Conservation (phyloP, 2,888 invertebrate genomes). For the Asteroscopus sphinx region DNA sequence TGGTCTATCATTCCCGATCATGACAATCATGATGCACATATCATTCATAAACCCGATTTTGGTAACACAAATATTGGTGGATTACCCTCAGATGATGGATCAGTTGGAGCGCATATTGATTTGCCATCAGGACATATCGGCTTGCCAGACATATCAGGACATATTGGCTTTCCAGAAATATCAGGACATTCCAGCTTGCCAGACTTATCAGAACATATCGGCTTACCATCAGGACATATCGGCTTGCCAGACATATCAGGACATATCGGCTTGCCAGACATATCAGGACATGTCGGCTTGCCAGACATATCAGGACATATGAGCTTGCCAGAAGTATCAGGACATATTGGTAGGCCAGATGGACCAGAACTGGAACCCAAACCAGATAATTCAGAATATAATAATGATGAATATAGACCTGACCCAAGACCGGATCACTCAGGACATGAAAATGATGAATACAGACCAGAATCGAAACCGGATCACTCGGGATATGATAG, state of each 20-base stretch:
- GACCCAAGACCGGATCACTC: neutral
- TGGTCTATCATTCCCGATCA: slow-evolving; percentile 2
- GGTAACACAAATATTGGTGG: slow-evolving; percentile 6
- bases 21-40: too few species aligned
- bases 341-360: neutral
- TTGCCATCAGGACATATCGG: slow-evolving; percentile 6
- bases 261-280: neutral
- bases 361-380: neutral
- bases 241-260: slow-evolving; percentile 7
- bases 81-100: slow-evolving; percentile 27
- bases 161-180: slow-evolving; percentile 13
- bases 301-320: neutral
- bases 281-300: slow-evolving; percentile 3
- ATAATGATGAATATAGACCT: neutral
- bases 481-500: neutral
- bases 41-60: neutral
- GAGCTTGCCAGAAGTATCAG: slow-evolving; percentile 8
- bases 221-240: too few species aligned
- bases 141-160: neutral
- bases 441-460: slow-evolving; percentile 13
- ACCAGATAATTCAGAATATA: neutral
- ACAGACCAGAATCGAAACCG: neutral
- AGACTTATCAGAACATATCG: neutral
- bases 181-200: neutral
- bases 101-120: slow-evolving; percentile 2